Base-by-base conservation (phyloP, 2,797 vertebrate species). In the Gadopsis bispinosus region DNA sequence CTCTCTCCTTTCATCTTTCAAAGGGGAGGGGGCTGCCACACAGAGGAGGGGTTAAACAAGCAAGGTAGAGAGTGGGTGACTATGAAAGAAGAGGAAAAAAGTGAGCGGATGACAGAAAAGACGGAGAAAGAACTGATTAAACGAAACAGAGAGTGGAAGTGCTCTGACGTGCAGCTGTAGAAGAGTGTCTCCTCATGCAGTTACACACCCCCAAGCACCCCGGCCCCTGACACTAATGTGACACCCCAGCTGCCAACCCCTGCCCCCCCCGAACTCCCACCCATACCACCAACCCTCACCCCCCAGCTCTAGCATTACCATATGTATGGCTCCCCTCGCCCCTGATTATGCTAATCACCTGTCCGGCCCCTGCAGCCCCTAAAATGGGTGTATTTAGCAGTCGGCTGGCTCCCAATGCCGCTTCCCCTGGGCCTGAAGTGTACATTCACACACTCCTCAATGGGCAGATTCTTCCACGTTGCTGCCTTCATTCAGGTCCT, bases 341-440 rank as follows among this genome's bases (percentile, higher is more conserved):
- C 96, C 96, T 97, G 98, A 98, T 99, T 99, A 99, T 99, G 98
- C 97, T 99, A 99, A 99, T 99, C 97, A 98, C 97, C 97, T 98
- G 97, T 98, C 97, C 97, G 94, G 96, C 96, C 96, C 96, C 95
- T 88, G 96, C 95, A 94, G 96, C 94, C 94, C 93, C 95, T 96
- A 96, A 98, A 99, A 98, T 98, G 97, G 96, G 96, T 98, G 97
- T 96, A 98, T 99, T 99, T 98, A 98, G 98, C 97, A 98, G 97
- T 98, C 97, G 97, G 96, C 95, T 97, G 97, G 97, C 95, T 98
- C 96, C 97, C 95, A 98, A 98, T 98, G 94, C 96, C 94, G 97
- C 96, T 97, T 96, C 96, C 96, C 96, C 96, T 97, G 96, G 96
- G 97, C 96, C 95, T 96, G 97, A 97, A 97, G 97, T 98, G 97